Evolutionary conservation across 2,888 invertebrate species (phyloP).

Genomic region (Meganola albula): DNA sequence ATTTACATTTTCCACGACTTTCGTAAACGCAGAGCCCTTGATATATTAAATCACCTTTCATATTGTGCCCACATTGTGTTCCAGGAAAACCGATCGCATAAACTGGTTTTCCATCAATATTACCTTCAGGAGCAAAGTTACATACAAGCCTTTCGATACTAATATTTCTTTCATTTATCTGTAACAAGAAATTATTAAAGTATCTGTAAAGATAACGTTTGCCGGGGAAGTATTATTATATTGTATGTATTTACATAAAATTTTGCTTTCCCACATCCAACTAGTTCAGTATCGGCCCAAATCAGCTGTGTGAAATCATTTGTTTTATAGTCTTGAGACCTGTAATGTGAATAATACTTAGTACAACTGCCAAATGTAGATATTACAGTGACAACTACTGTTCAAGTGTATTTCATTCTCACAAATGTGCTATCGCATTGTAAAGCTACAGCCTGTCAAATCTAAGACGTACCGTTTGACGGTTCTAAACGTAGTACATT

Average conservation of each 20-base stretch:
- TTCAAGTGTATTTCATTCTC: too few relatives aligned
- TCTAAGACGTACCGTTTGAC: too few relatives aligned
- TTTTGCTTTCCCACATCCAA: conserved; percentile 62
- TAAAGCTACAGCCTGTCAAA: too few relatives aligned
- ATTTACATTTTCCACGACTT: conserved; percentile 18
- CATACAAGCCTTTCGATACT: conserved; percentile 57
- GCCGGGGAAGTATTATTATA: not conserved
- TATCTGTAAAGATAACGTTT: too few relatives aligned
- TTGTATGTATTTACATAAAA: conserved; percentile 47
- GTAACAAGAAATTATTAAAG: too few relatives aligned
- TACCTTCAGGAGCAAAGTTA: conserved; percentile 63
- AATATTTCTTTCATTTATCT: conserved; percentile 34
- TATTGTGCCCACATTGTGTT: conserved; percentile 48
- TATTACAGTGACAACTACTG: too few relatives aligned
- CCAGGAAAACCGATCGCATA: conserved; percentile 56
- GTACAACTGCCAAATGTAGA: too few relatives aligned
- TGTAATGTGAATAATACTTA: too few relatives aligned
- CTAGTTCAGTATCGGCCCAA: conserved; percentile 58
- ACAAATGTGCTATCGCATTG: too few relatives aligned
- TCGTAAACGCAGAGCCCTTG: conserved; percentile 41
- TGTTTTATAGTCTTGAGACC: conserved; percentile 39
- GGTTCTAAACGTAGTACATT: too few relatives aligned
- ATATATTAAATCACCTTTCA: conserved; percentile 35
- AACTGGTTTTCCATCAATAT: conserved; percentile 49
- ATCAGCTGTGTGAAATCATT: conserved; percentile 62